Base-by-base conservation (phyloP, 2,888 invertebrate species). In the Ceramica pisi region DNA sequence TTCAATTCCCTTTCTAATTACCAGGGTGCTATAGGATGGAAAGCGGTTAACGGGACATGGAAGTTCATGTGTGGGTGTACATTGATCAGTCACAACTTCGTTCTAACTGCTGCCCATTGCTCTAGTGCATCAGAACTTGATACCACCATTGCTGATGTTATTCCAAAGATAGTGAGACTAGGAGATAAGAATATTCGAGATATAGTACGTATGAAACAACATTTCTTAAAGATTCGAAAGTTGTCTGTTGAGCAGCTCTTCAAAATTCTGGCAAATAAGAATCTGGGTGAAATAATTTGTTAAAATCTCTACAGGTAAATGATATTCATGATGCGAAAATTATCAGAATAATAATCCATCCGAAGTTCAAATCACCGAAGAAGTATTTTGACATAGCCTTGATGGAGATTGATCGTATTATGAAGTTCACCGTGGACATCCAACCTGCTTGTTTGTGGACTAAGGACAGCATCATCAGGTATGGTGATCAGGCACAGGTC, bases 101-200 rank as follows among this genome's bases (percentile, higher is more conserved):
- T 98, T 2, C 86, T 98, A 44, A 97, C 97, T 0, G 97, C 98
- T 0, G 97, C 97, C 0, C 98, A 98, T 88, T 98, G 98, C 82
- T 89, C 90, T 5, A 87, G 73, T 56, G 86, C 89, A 35, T 81
- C 82, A 5, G 51, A 75, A 10, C 72, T 75, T 8, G 88, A 89
- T 19, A 84, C 87, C 1, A 75, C 79, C 7, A 78, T 92, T n/a
- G 78, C 82, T 31, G 89, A 90, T 55, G 70, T 79, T 1, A 69
- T 61, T 0, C 93, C 93, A 2, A 90, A 91, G 71, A 89, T 92
- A 35, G 86, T 93, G 16, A 82, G 93, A 44, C 83, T 93, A 41
- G 92, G 91, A 51, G 81, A 81, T 26, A 75, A 38, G 53, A 80
- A 77, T 44, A 80, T 77, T 44, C 76, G 44, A 16, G 81, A 77